Evolutionary conservation across 2,113 vertebrate genomes (phyloP).

Genomic region (Phaethon lepturus): DNA sequence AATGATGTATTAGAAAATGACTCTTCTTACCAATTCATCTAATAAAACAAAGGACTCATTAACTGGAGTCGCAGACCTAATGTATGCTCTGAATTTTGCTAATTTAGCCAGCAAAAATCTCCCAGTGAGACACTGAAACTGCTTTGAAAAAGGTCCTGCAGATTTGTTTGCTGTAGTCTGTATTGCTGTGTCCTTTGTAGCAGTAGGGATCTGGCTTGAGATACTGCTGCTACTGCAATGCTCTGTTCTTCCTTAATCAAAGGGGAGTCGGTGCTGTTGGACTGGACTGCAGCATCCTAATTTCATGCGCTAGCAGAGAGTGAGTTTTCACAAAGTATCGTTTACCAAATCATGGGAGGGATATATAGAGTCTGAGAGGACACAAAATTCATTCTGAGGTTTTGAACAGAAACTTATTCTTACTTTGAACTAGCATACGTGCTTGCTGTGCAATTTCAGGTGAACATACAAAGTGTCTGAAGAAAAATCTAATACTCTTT

Average conservation of each 20-base stretch:
- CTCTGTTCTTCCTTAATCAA: neutral
- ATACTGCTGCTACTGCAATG: neutral
- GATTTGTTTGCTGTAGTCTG: conserved; percentile 13
- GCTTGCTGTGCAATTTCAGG: neutral
- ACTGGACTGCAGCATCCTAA: neutral
- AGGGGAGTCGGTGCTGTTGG: neutral
- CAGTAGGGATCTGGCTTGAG: neutral
- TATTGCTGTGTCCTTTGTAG: neutral
- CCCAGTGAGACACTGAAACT: neutral
- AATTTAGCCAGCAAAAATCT: conserved; percentile 50
- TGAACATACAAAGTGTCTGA: neutral
- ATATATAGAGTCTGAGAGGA: neutral
- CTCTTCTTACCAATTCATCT: neutral
- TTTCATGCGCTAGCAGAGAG: neutral
- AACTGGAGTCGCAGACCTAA: conserved; percentile 35
- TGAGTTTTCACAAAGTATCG: neutral
- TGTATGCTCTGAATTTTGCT: conserved; percentile 43
- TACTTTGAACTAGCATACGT: neutral
- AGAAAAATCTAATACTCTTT: neutral
- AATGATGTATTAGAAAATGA: conserved; percentile 39
- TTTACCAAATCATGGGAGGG: neutral
- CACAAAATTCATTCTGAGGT: neutral
- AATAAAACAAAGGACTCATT: conserved; percentile 46
- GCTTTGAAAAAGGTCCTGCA: conserved; percentile 33
- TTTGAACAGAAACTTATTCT: neutral